Percentiles rank a stretch among this genome's conserved stretches.
phyloP scores from a whole-genome alignment of 2,797 vertebrate species.

The Protonibea diacanthus region DNA sequence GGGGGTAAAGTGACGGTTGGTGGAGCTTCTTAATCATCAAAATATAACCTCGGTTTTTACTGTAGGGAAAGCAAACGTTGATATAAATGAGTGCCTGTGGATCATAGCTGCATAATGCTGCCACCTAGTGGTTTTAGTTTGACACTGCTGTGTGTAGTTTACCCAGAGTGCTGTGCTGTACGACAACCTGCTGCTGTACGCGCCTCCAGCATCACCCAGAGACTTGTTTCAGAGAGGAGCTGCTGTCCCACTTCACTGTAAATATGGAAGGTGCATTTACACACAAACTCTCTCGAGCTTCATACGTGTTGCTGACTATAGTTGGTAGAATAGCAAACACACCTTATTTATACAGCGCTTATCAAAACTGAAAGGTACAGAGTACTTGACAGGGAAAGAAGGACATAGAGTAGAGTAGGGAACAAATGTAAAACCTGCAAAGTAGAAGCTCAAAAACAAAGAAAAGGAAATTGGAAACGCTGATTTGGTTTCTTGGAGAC shows the following conservation, averaged over 20 bases:
- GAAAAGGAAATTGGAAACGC: neutral
- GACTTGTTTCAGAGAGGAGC: neutral
- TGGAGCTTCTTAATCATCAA: constrained; percentile 12
- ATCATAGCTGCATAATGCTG: constrained; percentile 15
- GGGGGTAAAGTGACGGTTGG: constrained; percentile 41
- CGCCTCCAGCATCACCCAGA: constrained; percentile 6
- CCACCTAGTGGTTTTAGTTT: constrained; percentile 45
- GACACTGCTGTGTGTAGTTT: constrained; percentile 30
- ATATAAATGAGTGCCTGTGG: neutral
- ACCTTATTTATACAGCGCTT: neutral
- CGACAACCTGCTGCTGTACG: constrained; percentile 53
- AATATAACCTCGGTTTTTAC: neutral
- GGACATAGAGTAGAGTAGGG: neutral
- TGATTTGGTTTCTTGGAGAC: neutral
- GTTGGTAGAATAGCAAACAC: neutral
- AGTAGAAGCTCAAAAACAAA: neutral
- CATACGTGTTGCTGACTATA: neutral
- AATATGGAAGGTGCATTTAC: constrained; percentile 47
- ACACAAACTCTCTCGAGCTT: neutral
- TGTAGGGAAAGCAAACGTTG: neutral
- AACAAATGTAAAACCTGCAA: neutral
- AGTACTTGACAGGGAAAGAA: no score
- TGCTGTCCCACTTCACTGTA: constrained; percentile 44
- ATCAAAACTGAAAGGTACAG: no score
- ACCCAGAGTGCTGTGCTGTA: constrained; percentile 39